Base-by-base conservation (phyloP, 1,140 invertebrate species). In the Penaeus vannamei region DNA sequence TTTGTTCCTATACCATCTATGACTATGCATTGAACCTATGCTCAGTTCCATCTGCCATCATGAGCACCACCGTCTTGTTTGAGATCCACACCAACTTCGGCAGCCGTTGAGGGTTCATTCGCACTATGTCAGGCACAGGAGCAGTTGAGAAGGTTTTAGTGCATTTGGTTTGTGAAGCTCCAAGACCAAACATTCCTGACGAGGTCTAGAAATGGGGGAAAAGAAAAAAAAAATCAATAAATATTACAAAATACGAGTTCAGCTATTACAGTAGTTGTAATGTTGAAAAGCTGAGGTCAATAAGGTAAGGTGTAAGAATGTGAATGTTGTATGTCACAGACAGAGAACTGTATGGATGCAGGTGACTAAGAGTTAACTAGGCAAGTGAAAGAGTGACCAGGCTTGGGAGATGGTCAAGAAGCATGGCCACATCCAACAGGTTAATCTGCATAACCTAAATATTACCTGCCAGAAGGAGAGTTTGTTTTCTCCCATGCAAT, bases 401-500 rank as follows among this genome's bases (percentile, higher is more conserved):
- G 36, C 36, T 42, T 42, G 4, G 36, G 4, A 42, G 36, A 42
- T 42, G 36, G 36, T 42, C 1, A 2, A 42, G 3, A 42, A 42
- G 8, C 36, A 42, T 42, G 36, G 4, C 53, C 17, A 53, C 10
- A 53, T 5, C 36, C 53, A 53, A 17, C 53, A 53, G 12, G 53
- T 53, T 53, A 53, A 53, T 14, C 53, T 12, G 14, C 12, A 10
- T 53, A 53, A 53, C 1, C 53, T 53, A 53, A 14, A 53, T 53
- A 53, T 95, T 92, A 98, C 98, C 95, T 99, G 98, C 98, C 98
- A 99, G 93, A 99, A 99, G 89, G 96, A 98, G 53, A 99, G 95
- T 92, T 98, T 96, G 93, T 98, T 98, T 93, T 99, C 99, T n/a
- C 95, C 94, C 91, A 97, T 97, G 60, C 98, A 97, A 93, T 99